phyloP scores from a whole-genome alignment of 2,797 vertebrate species.

The Sus cebifrons region DNA sequence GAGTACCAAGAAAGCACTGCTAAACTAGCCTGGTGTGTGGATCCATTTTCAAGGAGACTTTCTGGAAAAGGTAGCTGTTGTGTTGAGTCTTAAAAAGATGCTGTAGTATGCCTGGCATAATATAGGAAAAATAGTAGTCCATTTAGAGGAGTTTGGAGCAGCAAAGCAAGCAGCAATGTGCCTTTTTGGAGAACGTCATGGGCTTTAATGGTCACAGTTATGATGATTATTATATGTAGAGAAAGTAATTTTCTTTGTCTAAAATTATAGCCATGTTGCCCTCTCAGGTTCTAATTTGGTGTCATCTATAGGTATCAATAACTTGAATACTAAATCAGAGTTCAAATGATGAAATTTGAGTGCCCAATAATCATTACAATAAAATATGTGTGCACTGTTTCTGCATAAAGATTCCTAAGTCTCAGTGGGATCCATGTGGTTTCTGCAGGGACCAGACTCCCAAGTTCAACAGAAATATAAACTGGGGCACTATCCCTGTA shows the following conservation, averaged over 20 bases:
- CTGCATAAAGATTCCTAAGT: conserved; percentile 20
- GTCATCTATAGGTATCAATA: conserved; percentile 29
- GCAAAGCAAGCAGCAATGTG: not conserved
- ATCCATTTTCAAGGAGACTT: not conserved
- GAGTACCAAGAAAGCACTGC: not conserved
- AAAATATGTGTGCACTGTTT: conserved; percentile 19
- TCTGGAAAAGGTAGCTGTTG: not conserved
- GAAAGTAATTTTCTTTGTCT: conserved; percentile 9
- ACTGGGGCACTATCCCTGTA: not conserved
- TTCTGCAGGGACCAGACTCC: not conserved
- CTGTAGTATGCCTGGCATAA: not conserved
- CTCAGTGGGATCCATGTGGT: not conserved
- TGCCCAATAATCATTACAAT: conserved; percentile 5
- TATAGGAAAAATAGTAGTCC: not conserved
- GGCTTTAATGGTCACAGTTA: not conserved
- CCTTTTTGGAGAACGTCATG: not conserved
- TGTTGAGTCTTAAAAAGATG: not conserved
- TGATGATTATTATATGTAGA: not conserved
- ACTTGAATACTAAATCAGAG: conserved; percentile 54
- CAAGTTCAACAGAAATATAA: not conserved
- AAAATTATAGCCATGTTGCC: not conserved
- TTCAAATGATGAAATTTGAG: conserved; percentile 47
- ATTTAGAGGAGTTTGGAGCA: not conserved
- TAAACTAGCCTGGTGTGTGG: not conserved
- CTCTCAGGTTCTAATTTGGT: conserved; percentile 11